phyloP scores from a whole-genome alignment of 2,888 invertebrate genomes.

The Coecobrya sp. region DNA sequence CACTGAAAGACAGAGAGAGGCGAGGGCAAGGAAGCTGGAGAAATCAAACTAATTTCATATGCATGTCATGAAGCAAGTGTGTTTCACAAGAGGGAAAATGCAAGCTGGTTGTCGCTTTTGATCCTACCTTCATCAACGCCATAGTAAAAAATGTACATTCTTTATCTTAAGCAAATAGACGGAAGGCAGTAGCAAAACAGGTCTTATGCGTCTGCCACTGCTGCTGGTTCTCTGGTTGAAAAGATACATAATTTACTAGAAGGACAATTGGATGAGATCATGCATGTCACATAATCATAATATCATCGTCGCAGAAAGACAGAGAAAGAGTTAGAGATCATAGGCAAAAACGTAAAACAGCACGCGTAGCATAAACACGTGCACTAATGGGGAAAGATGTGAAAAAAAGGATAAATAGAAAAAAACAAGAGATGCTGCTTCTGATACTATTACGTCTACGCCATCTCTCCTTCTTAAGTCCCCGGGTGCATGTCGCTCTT shows the following conservation, averaged over 20 bases:
- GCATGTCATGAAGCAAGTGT: conserved; percentile 41
- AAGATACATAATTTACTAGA: background rate
- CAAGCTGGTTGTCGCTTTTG: conserved; percentile 55
- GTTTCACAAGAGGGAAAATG: conserved; percentile 9
- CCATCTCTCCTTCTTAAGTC: background rate
- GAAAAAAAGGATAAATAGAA: background rate
- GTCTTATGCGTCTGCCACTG: background rate
- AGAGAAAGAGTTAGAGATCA: conserved; percentile 4
- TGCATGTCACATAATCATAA: conserved; percentile 5
- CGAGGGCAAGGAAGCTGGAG: background rate
- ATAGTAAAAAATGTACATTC: background rate
- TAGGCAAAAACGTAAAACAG: background rate
- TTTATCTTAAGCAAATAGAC: conserved; percentile 6
- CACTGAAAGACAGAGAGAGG: background rate
- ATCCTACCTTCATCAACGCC: conserved; percentile 16
- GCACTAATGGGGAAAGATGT: conserved; percentile 14
- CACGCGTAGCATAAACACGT: background rate
- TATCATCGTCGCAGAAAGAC: background rate
- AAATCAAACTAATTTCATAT: conserved; percentile 32
- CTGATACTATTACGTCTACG: background rate
- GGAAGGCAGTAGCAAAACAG: background rate
- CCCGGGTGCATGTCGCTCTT: background rate
- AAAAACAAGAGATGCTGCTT: background rate
- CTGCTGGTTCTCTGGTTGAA: background rate
- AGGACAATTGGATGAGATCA: background rate